Evolutionary conservation across 2,888 invertebrate genomes (phyloP), one percentile per base, ranked within the genome.

Genomic region (Quadroppia sp.): DNA sequence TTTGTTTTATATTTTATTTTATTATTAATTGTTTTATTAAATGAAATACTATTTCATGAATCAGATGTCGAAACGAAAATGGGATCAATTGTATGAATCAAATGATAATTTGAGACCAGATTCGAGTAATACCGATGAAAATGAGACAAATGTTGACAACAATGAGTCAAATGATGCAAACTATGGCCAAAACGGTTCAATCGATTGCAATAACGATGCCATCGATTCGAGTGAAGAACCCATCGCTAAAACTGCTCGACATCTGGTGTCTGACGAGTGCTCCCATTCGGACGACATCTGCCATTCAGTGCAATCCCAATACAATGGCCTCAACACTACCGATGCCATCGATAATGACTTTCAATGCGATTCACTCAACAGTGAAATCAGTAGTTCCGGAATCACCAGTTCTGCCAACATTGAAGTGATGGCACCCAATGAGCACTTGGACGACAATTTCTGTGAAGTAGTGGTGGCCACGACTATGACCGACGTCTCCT

Each of bases 101-200:
- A 71, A 71, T 71, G 71, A 71, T n/a, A 50, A 71, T 23, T 23
- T 53, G n/a, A 53, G 53, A 50, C 71, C 50, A 2, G 71, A 71
- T 36, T 50, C 71, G 7, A 50, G 53, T 20, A 17, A 53, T n/a
- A 50, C 20, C 9, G 25, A 13, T 13, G 32, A 71, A 23, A 53
- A 71, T 32, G 71, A 71, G 15, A 71, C 17, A 28, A 32, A 53
- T 17, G 28, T 9, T 9, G 28, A 28, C 30, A 32, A 71, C 11
- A 71, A 45, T 71, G 50, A 45, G 45, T 28, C 30, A 48, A 71
- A 25, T 45, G 70, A 42, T 70, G 2, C 32, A 2, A 40, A 71
- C 23, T 50, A 32, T 30, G 50, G 30, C 2, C 9, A 28, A 32
- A 36, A 71, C 30, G 70, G 48, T 48, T 28, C 28, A n/a, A 17